Percentiles rank a stretch among this genome's conserved stretches.
phyloP scores from a whole-genome alignment of 2,888 invertebrate species.

The Megalurothrips usitatus region DNA sequence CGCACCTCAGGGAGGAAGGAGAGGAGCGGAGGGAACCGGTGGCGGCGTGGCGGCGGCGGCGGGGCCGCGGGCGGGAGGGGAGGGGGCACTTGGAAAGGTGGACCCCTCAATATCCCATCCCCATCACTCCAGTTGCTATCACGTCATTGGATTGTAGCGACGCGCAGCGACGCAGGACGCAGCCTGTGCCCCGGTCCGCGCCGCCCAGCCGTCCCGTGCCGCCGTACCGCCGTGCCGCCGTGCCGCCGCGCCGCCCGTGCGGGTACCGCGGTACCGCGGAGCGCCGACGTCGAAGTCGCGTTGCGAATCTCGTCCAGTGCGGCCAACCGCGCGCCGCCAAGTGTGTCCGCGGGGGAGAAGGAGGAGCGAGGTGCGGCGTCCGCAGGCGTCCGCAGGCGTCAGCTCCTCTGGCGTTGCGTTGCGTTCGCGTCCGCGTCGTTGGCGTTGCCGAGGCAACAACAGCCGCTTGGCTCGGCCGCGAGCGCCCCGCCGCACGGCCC shows the following conservation, averaged over 20 bases:
- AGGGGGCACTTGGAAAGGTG: slow-evolving; percentile 23
- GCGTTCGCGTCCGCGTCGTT: too few species aligned
- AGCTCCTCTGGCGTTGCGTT: too few species aligned
- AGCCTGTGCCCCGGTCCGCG: neutral
- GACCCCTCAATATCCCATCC: slow-evolving; percentile 19
- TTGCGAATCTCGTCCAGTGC: too few species aligned
- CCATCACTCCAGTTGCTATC: slow-evolving; percentile 26
- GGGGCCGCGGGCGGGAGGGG: neutral
- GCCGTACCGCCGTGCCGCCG: neutral
- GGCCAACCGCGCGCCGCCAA: neutral
- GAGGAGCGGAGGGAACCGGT: neutral
- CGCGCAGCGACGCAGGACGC: neutral
- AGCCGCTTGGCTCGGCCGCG: neutral
- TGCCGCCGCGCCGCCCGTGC: neutral
- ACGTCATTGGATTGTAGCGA: slow-evolving; percentile 4
- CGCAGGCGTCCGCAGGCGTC: too few species aligned
- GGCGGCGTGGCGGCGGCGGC: neutral
- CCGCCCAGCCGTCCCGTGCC: neutral
- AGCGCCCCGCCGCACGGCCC: neutral
- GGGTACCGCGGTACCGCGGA: too few species aligned
- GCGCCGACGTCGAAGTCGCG: too few species aligned
- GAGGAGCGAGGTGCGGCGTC: neutral
- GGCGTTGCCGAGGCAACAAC: too few species aligned
- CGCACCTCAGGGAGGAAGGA: neutral
- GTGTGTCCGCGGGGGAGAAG: neutral